A percentile compares a stretch with the other conserved stretches of the same genome.
Conservation (phyloP, 2,888 invertebrate species). For the Mellilla xanthometata region DNA sequence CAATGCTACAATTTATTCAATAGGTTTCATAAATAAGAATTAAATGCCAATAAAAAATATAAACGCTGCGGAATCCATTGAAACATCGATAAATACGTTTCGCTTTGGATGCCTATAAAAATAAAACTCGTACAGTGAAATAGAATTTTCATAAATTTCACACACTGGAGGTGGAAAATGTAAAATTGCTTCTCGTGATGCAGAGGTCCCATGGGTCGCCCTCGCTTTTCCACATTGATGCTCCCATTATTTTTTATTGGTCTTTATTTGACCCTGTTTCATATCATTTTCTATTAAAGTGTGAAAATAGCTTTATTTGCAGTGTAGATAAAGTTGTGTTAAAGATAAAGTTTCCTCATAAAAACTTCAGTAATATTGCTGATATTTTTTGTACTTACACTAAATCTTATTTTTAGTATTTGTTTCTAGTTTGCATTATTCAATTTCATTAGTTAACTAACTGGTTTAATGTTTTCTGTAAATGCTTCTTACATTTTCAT, state of each 20-base stretch:
- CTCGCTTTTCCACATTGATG: constrained; percentile 52
- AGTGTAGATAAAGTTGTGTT: no score
- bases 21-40: background rate
- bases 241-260: constrained; percentile 62
- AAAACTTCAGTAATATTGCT: background rate
- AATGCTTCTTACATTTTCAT: no score
- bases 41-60: background rate
- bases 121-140: constrained; percentile 20
- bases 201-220: constrained; percentile 43
- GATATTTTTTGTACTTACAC: no score
- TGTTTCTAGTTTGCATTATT: no score
- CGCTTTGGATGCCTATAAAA: constrained; percentile 19
- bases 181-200: constrained; percentile 45
- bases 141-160: constrained; percentile 34
- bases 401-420: no score
- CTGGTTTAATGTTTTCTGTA: no score
- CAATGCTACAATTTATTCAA: background rate
- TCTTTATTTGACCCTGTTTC: constrained; percentile 43
- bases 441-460: no score
- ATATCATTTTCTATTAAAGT: constrained; percentile 30
- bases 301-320: background rate
- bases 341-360: no score
- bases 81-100: constrained; percentile 11
- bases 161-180: constrained; percentile 31
- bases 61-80: background rate